Conservation (phyloP, 2,797 vertebrate genomes). For the Triplophysa bombifrons region DNA sequence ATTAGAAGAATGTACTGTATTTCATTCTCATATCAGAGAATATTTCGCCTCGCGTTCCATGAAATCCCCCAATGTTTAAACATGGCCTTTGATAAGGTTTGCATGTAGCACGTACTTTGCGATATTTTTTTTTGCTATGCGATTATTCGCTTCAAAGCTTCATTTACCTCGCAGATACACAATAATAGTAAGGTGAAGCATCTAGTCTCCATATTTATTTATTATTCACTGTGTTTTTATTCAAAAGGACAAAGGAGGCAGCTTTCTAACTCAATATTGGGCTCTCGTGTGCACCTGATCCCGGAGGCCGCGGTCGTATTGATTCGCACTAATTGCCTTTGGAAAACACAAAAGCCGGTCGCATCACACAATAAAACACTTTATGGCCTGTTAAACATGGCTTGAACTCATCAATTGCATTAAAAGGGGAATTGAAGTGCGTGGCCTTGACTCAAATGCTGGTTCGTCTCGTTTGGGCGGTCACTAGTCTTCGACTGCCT, state of each 20-base stretch:
- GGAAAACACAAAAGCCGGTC: constrained; percentile 13
- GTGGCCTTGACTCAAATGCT: constrained; percentile 22
- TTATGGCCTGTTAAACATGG: neutral
- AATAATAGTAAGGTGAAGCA: neutral
- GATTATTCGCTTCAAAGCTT: constrained; percentile 24
- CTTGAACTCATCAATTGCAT: constrained; percentile 17
- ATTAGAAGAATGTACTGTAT: constrained; percentile 7
- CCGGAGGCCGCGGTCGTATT: constrained; percentile 29
- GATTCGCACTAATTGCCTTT: constrained; percentile 22
- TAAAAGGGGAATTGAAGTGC: neutral
- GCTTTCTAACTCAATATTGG: constrained; percentile 38
- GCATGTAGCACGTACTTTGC: neutral
- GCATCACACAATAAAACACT: constrained; percentile 21
- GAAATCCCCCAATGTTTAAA: constrained; percentile 15
- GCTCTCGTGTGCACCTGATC: constrained; percentile 38
- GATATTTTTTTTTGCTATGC: neutral
- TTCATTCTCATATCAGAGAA: constrained; percentile 35
- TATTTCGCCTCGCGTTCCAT: constrained; percentile 29
- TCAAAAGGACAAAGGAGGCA: neutral
- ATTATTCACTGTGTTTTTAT: neutral
- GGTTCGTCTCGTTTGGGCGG: constrained; percentile 13
- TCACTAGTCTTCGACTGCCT: neutral
- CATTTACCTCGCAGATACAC: constrained; percentile 1
- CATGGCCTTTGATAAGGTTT: neutral
- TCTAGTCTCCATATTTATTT: neutral